phyloP scores from a whole-genome alignment of 53 echinoderm and acorn worm genomes.

The Hippasteria phrygiana region DNA sequence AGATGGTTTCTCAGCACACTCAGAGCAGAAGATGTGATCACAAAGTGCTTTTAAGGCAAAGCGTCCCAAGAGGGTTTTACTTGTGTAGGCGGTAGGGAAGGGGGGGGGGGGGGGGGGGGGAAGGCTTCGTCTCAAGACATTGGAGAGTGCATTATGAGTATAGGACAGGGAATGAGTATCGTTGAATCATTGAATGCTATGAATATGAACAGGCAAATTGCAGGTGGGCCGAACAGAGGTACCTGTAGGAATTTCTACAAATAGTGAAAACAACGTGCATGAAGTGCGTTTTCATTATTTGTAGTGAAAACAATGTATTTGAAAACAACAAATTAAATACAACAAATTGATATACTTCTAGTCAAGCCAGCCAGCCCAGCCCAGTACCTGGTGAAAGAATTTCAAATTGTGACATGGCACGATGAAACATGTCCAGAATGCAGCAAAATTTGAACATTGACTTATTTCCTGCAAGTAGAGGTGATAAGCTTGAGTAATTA shows the following conservation, averaged over 20 bases:
- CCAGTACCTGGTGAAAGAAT: no score
- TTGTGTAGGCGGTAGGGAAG: background rate
- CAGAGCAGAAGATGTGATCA: conserved; percentile 21
- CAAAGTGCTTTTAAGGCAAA: conserved; percentile 22
- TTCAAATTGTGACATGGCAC: no score
- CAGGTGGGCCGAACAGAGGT: background rate
- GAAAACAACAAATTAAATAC: no score
- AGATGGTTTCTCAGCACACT: conserved; percentile 18
- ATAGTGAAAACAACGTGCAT: background rate
- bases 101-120: background rate
- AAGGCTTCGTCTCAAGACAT: background rate
- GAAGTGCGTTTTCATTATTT: no score
- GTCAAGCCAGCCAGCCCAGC: no score
- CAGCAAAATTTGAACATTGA: no score
- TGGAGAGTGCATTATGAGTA: conserved; percentile 18
- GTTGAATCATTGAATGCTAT: conserved; percentile 52
- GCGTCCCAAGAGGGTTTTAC: conserved; percentile 25
- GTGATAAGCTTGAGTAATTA: no score
- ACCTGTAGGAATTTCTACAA: background rate
- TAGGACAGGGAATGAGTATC: conserved; percentile 24
- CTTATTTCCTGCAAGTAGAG: no score
- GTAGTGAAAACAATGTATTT: no score
- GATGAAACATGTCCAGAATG: no score
- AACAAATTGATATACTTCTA: no score
- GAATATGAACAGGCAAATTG: conserved; percentile 7